Evolutionary conservation across 2,797 vertebrate genomes (phyloP).

Genomic region (Cynopterus sphinx): DNA sequence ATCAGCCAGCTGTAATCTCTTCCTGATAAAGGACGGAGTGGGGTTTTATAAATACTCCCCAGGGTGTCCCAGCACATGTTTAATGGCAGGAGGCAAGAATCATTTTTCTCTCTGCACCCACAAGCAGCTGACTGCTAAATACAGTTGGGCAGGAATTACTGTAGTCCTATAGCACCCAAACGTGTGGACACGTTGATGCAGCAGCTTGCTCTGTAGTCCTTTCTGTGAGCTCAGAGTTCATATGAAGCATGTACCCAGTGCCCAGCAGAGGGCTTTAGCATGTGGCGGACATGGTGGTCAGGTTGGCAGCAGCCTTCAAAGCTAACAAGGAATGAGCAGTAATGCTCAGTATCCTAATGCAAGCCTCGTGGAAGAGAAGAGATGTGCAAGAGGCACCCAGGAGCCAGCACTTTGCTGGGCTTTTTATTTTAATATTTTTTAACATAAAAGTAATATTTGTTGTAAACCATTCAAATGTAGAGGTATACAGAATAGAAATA

Average conservation of each 20-base stretch:
- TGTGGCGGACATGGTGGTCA: background rate
- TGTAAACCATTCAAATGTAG: background rate
- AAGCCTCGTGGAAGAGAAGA: background rate
- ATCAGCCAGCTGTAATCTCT: background rate
- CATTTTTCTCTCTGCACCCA: conserved; percentile 13
- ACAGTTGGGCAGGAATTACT: background rate
- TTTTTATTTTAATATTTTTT: conserved; percentile 12
- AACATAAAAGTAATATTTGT: background rate
- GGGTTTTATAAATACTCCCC: background rate
- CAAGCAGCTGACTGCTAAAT: background rate
- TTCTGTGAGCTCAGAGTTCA: background rate
- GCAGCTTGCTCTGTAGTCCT: background rate
- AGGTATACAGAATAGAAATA: background rate
- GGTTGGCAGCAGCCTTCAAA: background rate
- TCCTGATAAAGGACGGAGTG: background rate
- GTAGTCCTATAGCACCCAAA: background rate
- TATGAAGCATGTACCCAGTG: background rate
- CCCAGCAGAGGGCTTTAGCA: background rate
- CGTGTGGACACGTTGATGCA: background rate
- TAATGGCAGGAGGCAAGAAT: background rate
- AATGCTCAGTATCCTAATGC: background rate
- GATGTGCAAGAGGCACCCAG: rapidly evolving
- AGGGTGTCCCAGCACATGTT: background rate
- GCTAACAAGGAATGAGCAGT: background rate
- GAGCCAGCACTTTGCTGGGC: background rate